Percentiles rank a stretch among this genome's conserved stretches.
Conservation (phyloP, 2,113 vertebrate genomes). For the Saccopteryx bilineata region DNA sequence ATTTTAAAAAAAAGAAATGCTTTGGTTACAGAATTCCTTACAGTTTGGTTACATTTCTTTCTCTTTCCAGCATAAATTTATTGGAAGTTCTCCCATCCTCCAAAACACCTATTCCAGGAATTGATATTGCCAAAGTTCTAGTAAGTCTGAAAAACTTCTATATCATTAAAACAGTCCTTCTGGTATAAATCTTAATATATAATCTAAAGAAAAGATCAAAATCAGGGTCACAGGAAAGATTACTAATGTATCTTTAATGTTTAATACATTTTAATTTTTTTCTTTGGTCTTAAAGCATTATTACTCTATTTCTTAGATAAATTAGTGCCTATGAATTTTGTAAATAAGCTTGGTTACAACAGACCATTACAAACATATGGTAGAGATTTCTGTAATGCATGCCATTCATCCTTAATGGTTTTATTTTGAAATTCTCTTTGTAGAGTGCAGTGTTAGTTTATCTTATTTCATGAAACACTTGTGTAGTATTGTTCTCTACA, state of each 20-base stretch:
- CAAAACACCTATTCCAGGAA: not conserved
- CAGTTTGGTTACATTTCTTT: not conserved
- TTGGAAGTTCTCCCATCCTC: not conserved
- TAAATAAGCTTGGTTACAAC: conserved; percentile 73
- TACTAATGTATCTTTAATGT: conserved; percentile 50
- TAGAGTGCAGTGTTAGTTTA: conserved; percentile 62
- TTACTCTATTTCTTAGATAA: conserved; percentile 71
- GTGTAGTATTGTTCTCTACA: conserved; percentile 67
- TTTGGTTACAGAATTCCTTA: conserved; percentile 10
- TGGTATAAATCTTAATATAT: conserved; percentile 50
- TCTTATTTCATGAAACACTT: conserved; percentile 71
- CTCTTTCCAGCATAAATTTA: not conserved
- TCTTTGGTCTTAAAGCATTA: conserved; percentile 45
- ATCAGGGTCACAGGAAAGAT: conserved; percentile 67
- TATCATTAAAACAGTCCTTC: conserved; percentile 27
- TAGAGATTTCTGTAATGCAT: conserved; percentile 59
- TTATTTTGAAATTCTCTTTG: conserved; percentile 78
- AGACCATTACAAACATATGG: conserved; percentile 47
- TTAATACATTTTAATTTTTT: conserved; percentile 33
- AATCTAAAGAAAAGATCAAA: conserved; percentile 72
- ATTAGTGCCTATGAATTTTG: conserved; percentile 45
- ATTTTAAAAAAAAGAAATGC: not conserved
- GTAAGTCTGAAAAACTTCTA: conserved; percentile 25
- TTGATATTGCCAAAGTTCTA: conserved; percentile 1
- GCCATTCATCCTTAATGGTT: conserved; percentile 62